Conservation (phyloP, 2,888 invertebrate genomes). For the Drosophila anomalata region DNA sequence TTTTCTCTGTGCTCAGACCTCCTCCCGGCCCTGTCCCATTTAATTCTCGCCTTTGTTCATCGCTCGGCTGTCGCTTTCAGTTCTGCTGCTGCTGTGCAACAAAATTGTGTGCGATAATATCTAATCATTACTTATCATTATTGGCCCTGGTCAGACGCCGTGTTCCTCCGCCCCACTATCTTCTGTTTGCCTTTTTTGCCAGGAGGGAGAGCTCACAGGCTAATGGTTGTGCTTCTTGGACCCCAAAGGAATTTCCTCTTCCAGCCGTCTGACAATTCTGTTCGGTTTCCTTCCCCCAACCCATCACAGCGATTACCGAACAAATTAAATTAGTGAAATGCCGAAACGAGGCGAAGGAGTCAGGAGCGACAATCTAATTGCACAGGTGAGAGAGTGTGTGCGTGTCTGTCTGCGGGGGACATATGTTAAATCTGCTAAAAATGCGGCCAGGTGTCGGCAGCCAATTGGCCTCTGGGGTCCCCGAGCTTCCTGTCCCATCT, state of each 20-base stretch:
- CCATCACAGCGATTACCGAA: conserved; percentile 65
- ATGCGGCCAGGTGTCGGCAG: conserved; percentile 60
- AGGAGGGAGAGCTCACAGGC: conserved; percentile 12
- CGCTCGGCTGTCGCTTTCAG: conserved; percentile 48
- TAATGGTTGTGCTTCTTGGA: conserved; percentile 58
- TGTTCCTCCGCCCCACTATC: neutral
- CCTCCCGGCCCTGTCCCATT: conserved; percentile 16
- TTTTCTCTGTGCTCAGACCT: conserved; percentile 10
- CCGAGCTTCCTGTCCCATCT: conserved; percentile 24
- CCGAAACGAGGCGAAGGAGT: conserved; percentile 54
- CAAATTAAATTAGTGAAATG: conserved; percentile 74
- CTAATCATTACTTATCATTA: conserved; percentile 80
- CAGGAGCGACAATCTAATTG: conserved; percentile 70
- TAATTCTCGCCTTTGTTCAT: conserved; percentile 36
- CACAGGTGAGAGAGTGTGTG: conserved; percentile 31
- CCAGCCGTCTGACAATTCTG: conserved; percentile 15
- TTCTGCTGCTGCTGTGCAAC: conserved; percentile 36
- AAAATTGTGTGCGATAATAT: conserved; percentile 71
- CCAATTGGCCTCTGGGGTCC: conserved; percentile 63
- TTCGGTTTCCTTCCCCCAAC: conserved; percentile 5
- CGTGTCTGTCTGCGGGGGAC: conserved; percentile 20
- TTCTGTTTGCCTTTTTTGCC: conserved; percentile 17
- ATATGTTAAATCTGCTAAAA: conserved; percentile 50
- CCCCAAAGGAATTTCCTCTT: conserved; percentile 18
- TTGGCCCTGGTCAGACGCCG: conserved; percentile 64